phyloP scores from a whole-genome alignment of 2,888 invertebrate genomes.

The Smittia sp. region DNA sequence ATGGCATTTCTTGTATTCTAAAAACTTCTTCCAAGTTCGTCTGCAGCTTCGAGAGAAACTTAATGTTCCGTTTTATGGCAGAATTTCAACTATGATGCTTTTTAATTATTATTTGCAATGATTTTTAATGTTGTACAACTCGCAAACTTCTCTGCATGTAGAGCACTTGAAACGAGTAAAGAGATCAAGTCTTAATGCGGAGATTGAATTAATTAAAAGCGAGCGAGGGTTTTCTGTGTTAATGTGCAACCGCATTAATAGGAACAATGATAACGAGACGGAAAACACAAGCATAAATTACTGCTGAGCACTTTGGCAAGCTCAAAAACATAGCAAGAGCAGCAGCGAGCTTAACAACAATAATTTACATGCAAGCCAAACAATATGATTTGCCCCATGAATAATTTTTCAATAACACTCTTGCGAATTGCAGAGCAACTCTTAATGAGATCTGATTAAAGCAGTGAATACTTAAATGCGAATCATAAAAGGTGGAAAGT shows the following conservation, averaged over 20 bases:
- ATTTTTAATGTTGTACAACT: constrained; percentile 29
- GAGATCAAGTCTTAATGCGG: not conserved
- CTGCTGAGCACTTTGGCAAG: not conserved
- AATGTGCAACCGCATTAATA: not conserved
- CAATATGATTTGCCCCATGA: too few relatives aligned
- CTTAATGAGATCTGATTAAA: too few relatives aligned
- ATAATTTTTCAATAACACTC: too few relatives aligned
- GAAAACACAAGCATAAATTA: constrained; percentile 4
- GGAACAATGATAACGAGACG: constrained; percentile 3
- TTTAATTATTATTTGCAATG: constrained; percentile 31
- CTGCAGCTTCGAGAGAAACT: not conserved
- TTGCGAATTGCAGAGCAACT: too few relatives aligned
- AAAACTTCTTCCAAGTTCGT: not conserved
- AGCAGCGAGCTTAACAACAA: not conserved
- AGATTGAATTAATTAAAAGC: constrained; percentile 22
- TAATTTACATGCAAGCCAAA: not conserved
- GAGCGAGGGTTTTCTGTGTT: not conserved
- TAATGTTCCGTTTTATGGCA: constrained; percentile 28
- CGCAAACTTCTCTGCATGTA: not conserved
- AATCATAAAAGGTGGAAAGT: too few relatives aligned
- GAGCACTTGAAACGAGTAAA: not conserved
- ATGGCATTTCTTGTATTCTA: not conserved
- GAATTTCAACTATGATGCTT: constrained; percentile 21
- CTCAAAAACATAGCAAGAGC: not conserved
- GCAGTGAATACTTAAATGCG: too few relatives aligned